phyloP scores from a whole-genome alignment of 2,888 invertebrate genomes.

The Dryomyza anilis region DNA sequence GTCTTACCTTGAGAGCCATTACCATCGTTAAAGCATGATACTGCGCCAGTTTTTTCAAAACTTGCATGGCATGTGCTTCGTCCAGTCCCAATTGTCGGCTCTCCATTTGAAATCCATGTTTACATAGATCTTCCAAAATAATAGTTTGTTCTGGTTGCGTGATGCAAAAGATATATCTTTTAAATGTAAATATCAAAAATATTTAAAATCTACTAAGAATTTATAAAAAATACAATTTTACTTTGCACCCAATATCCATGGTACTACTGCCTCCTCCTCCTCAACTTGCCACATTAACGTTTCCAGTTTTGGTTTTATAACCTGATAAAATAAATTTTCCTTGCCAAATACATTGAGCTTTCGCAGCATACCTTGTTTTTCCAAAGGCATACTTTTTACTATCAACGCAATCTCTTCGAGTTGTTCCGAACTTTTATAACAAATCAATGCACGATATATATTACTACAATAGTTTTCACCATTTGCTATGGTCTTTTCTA shows the following conservation, averaged over 20 bases:
- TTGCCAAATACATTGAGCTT: constrained; percentile 61
- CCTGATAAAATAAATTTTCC: constrained; percentile 60
- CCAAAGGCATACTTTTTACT: constrained; percentile 53
- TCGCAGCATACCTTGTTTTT: constrained; percentile 59
- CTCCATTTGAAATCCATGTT: constrained; percentile 63
- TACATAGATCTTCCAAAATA: constrained; percentile 59
- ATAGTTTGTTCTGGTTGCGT: constrained; percentile 54
- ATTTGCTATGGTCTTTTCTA: constrained; percentile 46
- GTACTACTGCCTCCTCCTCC: constrained; percentile 23
- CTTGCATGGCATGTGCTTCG: constrained; percentile 61
- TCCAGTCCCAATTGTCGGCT: constrained; percentile 64
- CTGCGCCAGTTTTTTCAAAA: constrained; percentile 63
- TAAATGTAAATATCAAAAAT: neutral
- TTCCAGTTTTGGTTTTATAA: constrained; percentile 60
- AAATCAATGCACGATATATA: constrained; percentile 49
- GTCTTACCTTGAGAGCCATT: constrained; percentile 62
- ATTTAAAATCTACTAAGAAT: too few relatives aligned
- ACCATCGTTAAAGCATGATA: constrained; percentile 66
- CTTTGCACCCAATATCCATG: constrained; percentile 52
- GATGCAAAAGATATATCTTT: constrained; percentile 52
- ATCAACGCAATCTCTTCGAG: constrained; percentile 40
- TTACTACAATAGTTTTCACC: constrained; percentile 60
- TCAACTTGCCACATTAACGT: constrained; percentile 57
- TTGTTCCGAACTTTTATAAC: constrained; percentile 38
- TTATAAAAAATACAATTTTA: constrained; percentile 30